A percentile compares a stretch with the other conserved stretches of the same genome.
Evolutionary conservation across 2,113 vertebrate species (phyloP).

Genomic region (Laticauda colubrina): DNA sequence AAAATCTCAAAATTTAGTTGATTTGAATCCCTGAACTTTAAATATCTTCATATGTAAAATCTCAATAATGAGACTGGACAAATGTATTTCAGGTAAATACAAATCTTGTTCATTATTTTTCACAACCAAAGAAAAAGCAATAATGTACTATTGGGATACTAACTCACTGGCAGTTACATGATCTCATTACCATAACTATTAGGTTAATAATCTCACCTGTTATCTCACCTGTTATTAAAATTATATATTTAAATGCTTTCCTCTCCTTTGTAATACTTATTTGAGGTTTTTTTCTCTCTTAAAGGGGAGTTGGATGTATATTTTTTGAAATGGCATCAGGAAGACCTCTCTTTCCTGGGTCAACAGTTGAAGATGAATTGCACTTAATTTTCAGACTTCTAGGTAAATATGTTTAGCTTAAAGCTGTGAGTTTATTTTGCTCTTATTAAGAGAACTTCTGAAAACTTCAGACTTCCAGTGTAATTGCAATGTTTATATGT

Average conservation of each 20-base stretch:
- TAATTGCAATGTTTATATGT: neutral
- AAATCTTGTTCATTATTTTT: neutral
- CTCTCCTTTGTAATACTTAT: neutral
- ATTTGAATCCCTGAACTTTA: neutral
- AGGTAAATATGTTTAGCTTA: conserved; percentile 73
- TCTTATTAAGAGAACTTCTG: neutral
- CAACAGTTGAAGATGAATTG: conserved; percentile 96
- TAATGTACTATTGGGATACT: neutral
- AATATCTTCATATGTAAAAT: neutral
- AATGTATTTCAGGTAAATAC: neutral
- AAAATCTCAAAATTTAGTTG: neutral
- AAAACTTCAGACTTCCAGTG: neutral
- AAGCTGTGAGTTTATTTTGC: neutral
- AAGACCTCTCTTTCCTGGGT: conserved; percentile 96
- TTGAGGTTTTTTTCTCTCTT: conserved; percentile 33
- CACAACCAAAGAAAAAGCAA: neutral
- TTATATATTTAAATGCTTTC: neutral
- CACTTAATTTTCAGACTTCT: conserved; percentile 97
- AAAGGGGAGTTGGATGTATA: conserved; percentile 97
- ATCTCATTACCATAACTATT: neutral
- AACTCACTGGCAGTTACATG: neutral
- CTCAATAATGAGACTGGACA: neutral
- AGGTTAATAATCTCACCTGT: neutral
- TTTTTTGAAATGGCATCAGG: conserved; percentile 99
- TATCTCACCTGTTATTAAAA: neutral